Evolutionary conservation across 2,113 vertebrate species (phyloP).

Genomic region (Coryphaenoides rupestris): DNA sequence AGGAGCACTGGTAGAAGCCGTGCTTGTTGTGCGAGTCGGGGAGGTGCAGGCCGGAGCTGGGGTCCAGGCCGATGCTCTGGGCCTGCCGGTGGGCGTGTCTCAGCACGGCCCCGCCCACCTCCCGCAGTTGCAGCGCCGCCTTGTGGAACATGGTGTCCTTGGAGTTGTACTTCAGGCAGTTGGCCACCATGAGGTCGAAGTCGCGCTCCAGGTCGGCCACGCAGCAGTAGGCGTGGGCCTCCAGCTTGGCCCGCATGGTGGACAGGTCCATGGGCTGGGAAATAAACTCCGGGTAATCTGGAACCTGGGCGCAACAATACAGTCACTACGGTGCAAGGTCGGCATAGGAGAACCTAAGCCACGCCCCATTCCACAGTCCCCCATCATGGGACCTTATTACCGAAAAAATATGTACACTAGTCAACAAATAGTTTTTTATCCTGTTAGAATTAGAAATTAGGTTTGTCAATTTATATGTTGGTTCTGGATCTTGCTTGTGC

Average conservation of each 20-base stretch:
- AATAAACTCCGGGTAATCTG: conserved; percentile 98
- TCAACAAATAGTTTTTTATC: too few relatives aligned
- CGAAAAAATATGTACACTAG: too few relatives aligned
- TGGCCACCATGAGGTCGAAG: conserved; percentile 96
- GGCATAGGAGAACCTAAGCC: conserved; percentile 23
- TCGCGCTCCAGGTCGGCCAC: conserved; percentile 92
- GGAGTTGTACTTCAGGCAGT: conserved; percentile 98
- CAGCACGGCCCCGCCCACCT: conserved; percentile 89
- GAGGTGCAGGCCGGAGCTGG: conserved; percentile 86
- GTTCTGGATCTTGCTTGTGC: too few relatives aligned
- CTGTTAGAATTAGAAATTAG: too few relatives aligned
- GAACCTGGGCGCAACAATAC: conserved; percentile 79
- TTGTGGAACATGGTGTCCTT: conserved; percentile 97
- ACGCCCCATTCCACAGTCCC: conserved; percentile 12
- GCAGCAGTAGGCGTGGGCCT: conserved; percentile 88
- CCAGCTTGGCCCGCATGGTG: conserved; percentile 92
- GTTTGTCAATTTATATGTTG: too few relatives aligned
- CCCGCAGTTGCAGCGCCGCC: conserved; percentile 85
- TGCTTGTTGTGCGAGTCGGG: conserved; percentile 83
- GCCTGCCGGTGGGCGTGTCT: conserved; percentile 90
- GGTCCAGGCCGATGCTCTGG: conserved; percentile 88
- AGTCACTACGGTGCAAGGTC: conserved; percentile 14
- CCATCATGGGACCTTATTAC: too few relatives aligned
- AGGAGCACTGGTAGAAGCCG: conserved; percentile 89
- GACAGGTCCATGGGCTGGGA: conserved; percentile 98